Base-by-base conservation (phyloP, 2,797 vertebrate species). In the Calcarius lapponicus region DNA sequence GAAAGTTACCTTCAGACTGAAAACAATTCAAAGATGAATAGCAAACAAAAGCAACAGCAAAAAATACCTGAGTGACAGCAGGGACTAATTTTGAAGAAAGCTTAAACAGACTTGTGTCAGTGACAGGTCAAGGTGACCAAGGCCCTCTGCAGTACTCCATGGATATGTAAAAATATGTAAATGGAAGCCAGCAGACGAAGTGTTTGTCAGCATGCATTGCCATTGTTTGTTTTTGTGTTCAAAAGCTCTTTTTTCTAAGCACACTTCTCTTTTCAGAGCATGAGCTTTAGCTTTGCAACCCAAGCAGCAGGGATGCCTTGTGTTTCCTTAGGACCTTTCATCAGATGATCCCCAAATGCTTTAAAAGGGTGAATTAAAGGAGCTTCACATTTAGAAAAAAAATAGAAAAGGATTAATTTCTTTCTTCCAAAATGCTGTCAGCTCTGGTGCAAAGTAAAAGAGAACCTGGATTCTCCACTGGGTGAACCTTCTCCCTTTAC, bases 171-270 rank as follows among this genome's bases (percentile, higher is more conserved):
- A 85, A 88, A 88, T 93, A 54, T 13, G 29, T 65, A 83, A 91
- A 82, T 4, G 57, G 66, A 25, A 92, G 47, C 50, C 66, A 76
- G 60, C 62, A 92, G 83, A 72, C 82, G 43, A 90, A 90, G 61
- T 71, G 70, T 92, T 95, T 73, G 71, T 70, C 88, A 92, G 64
- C 2, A 0, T 32, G 51, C 51, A 69, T 67, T 73, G 80, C 80
- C 32, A 25, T 67, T 71, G 47, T 64, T 95, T 86, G 60, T 2
- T 66, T 92, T 70, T 84, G 53, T 61, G 53, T 76, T 91, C 73
- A 70, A 92, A 91, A 75, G 43, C 38, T 85, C 64, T 84, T 89
- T 95, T 79, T 90, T 88, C 20, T 79, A 65, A 88, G 75, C 91
- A 88, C 79, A 45, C 78, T 80, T 70, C 56, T 88, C 56, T 84